Conservation (phyloP, 2,797 vertebrate genomes). For the Rhinichthys osculus region DNA sequence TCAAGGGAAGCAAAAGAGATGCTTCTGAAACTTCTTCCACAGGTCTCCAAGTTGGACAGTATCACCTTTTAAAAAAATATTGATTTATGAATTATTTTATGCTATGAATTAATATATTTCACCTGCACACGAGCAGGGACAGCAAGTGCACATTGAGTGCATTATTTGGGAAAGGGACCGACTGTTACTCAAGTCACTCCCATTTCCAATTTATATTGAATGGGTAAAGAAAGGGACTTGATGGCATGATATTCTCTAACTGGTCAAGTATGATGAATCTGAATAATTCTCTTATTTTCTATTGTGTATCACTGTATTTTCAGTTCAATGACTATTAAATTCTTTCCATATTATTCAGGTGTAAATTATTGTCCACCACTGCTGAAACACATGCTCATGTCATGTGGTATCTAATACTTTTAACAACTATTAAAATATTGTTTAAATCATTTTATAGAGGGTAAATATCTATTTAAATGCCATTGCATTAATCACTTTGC, state of each 20-base stretch:
- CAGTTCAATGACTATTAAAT: not conserved
- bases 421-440: not conserved
- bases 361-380: not conserved
- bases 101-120: not conserved
- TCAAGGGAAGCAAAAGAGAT: conserved; percentile 1
- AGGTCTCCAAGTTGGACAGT: not conserved
- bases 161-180: not conserved
- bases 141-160: not conserved
- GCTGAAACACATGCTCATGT: not conserved
- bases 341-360: not conserved
- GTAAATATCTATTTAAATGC: not conserved
- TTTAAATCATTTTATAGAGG: not conserved
- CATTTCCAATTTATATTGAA: no score
- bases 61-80: not conserved
- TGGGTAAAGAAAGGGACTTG: not conserved
- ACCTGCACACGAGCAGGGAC: not conserved
- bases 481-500: not conserved
- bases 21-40: not conserved
- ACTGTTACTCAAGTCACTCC: not conserved
- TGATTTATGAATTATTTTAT: not conserved
- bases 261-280: not conserved
- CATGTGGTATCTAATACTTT: not conserved
- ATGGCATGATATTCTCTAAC: not conserved
- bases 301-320: conserved; percentile 12
- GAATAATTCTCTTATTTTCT: not conserved